Base-by-base conservation (phyloP, 2,113 vertebrate genomes). In the Holacanthus passer region DNA sequence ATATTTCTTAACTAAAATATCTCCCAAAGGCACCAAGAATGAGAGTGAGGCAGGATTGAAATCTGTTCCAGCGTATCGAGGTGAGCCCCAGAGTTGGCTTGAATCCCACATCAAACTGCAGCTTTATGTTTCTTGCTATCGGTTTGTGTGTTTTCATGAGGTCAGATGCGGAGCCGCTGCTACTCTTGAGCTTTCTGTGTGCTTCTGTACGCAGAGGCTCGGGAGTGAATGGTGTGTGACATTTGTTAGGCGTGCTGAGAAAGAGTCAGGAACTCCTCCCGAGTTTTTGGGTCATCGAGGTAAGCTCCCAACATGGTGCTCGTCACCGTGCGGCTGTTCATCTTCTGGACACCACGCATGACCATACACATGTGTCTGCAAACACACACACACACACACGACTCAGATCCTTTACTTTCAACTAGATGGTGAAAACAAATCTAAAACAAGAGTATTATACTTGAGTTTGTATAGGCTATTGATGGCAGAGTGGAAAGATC, bases 321-420 rank as follows among this genome's bases (percentile, higher is more conserved):
- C 35, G 90, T 96, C 73, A 94, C 84, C 0, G 94, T 95, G 75
- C 88, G 88, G 85, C 94, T 97, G 86, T 95, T 96, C 77, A 94
- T 96, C 94, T 96, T 96, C 93, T 96, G 95, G 65, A 92, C 94
- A 0, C 94, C 94, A 10, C 96, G 92, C 94, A 96, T 94, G 31
- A 95, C 91, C 94, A 94, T 93, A 11, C 92, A 95, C 95, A 95
- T 95, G 91, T 96, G 96, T 77, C 94, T 95, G 87, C 27, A 74
- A 90, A 65, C 1, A 24, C 27, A 85, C 22, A 76, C 47, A 58
- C 13, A 37, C 20, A 47, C 39, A 63, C 24, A 75, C 13, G 53
- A 8, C 1, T 76, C 62, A 66, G n/a, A 58, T 69, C n/a, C n/a
- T n/a, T n/a, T n/a, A n/a, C n/a, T 55, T 24, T 10, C 32, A 74